Evolutionary conservation across 1,140 invertebrate genomes (phyloP).

Genomic region (Conopomorpha cramerella): DNA sequence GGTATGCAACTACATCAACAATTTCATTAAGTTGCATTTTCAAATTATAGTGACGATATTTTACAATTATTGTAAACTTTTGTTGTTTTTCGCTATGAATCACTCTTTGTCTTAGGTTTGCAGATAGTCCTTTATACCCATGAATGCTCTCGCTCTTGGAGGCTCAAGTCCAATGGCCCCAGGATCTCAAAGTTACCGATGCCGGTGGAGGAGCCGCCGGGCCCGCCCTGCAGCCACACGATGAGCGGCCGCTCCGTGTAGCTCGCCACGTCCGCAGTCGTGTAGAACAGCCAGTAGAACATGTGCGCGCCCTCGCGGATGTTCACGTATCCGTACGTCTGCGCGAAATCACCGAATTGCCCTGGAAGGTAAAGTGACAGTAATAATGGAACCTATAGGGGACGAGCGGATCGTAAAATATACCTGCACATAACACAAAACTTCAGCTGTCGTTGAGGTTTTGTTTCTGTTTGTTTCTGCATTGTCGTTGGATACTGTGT

Average conservation of each 20-base stretch:
- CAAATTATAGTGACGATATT: no score
- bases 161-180: slow-evolving; percentile 70
- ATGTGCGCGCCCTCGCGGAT: slow-evolving; percentile 75
- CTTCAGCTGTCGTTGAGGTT: no score
- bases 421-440: no score
- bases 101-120: no score
- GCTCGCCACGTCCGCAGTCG: slow-evolving; percentile 61
- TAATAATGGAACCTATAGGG: no score
- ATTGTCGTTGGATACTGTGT: no score
- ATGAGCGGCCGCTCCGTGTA: slow-evolving; percentile 70
- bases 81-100: no score
- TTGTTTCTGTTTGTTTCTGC: no score
- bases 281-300: slow-evolving; percentile 85
- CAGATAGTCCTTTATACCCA: slow-evolving; percentile 67
- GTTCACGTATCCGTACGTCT: slow-evolving; percentile 49
- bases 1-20: no score
- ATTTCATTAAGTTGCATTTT: no score
- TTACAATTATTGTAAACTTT: no score
- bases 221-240: slow-evolving; percentile 80
- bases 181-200: slow-evolving; percentile 80
- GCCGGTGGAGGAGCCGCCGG: slow-evolving; percentile 76
- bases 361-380: slow-evolving; percentile 20
- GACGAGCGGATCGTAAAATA: no score
- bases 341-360: slow-evolving; percentile 35
- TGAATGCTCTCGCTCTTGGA: slow-evolving; percentile 69